A percentile compares a stretch with the other conserved stretches of the same genome.
Evolutionary conservation across 2,113 vertebrate species (phyloP).

Genomic region (Melospiza melodia): DNA sequence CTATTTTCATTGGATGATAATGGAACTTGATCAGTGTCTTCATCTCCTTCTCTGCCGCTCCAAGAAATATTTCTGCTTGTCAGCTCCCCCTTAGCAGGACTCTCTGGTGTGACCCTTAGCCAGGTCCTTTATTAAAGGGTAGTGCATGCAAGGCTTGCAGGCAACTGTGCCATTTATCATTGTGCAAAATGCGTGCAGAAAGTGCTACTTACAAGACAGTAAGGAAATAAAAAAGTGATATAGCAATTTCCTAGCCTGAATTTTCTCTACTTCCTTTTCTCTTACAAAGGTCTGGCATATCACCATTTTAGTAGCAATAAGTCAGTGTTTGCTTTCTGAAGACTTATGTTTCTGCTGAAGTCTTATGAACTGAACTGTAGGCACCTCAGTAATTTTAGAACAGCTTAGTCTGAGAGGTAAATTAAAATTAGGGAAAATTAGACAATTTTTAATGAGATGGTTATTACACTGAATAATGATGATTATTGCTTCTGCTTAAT

Average conservation of each 20-base stretch:
- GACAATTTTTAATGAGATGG: conserved; percentile 72
- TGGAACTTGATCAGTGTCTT: conserved; percentile 30
- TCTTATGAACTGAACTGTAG: conserved; percentile 62
- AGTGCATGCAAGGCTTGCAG: background rate
- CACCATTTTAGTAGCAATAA: conserved; percentile 38
- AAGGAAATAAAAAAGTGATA: background rate
- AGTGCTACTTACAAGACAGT: background rate
- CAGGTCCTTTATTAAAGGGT: background rate
- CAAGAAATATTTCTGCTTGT: conserved; percentile 17
- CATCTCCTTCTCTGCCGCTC: background rate
- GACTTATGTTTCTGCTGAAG: conserved; percentile 52
- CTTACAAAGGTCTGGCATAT: background rate
- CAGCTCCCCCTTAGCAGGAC: background rate
- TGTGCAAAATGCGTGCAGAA: conserved; percentile 32
- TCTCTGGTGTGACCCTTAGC: background rate
- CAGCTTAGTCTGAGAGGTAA: conserved; percentile 66
- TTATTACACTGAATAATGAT: conserved; percentile 73
- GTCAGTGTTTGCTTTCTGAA: conserved; percentile 27
- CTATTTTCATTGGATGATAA: conserved; percentile 37
- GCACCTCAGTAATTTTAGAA: conserved; percentile 63
- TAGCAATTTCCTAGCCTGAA: conserved; percentile 40
- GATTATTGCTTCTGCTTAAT: conserved; percentile 78
- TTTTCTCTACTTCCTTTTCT: conserved; percentile 33
- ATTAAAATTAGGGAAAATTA: conserved; percentile 78
- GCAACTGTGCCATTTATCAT: background rate